A percentile compares a stretch with the other conserved stretches of the same genome.
phyloP scores from a whole-genome alignment of 2,797 vertebrate genomes.

The Rhyacichthys aspro region DNA sequence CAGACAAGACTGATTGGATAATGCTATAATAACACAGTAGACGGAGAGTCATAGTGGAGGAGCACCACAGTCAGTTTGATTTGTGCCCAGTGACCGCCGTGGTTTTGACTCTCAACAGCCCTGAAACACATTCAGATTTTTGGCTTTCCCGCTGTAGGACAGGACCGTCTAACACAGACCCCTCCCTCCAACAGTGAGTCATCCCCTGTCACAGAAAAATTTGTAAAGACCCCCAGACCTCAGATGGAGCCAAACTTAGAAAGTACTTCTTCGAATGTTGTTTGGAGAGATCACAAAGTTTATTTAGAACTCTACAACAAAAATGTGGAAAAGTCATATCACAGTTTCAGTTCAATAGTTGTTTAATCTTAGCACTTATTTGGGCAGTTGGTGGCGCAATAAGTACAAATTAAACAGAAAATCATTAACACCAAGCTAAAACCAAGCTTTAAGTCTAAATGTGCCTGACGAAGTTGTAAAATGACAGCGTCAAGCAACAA shows the following conservation, averaged over 20 bases:
- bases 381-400: no score
- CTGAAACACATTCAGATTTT: constrained; percentile 43
- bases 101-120: constrained; percentile 64
- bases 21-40: constrained; percentile 71
- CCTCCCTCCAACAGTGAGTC: constrained; percentile 18
- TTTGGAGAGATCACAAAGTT: no score
- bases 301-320: no score
- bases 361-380: no score
- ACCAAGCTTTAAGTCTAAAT: background rate
- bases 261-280: constrained; percentile 37
- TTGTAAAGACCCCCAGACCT: constrained; percentile 23
- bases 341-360: no score
- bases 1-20: constrained; percentile 73
- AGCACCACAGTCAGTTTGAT: constrained; percentile 58
- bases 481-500: constrained; percentile 22
- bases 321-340: no score
- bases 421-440: background rate
- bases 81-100: constrained; percentile 46
- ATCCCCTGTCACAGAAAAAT: background rate
- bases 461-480: constrained; percentile 10
- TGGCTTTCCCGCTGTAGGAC: constrained; percentile 50
- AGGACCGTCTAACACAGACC: constrained; percentile 63
- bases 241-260: constrained; percentile 48
- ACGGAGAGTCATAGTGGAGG: constrained; percentile 48
- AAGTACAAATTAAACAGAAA: background rate